phyloP scores from a whole-genome alignment of 2,888 invertebrate species.

The Limenitis camilla region DNA sequence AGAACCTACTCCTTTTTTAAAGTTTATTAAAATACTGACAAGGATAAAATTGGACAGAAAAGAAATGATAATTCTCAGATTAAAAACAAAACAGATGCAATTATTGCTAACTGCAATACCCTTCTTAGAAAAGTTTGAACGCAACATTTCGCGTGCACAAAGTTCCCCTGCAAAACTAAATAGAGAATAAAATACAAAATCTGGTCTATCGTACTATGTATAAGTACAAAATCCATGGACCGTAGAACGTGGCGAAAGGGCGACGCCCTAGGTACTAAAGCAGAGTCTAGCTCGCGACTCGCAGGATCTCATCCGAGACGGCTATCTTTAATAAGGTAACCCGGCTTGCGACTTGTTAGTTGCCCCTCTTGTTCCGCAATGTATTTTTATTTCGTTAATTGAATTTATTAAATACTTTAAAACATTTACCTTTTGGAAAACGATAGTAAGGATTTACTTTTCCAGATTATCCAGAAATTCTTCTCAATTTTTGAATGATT shows the following conservation, averaged over 20 bases:
- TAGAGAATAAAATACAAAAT: conserved; percentile 16
- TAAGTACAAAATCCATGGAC: conserved; percentile 36
- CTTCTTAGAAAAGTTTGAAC: neutral
- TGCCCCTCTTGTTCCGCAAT: conserved; percentile 17
- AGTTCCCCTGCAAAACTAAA: conserved; percentile 1
- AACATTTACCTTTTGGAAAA: neutral
- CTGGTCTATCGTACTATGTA: conserved; percentile 20
- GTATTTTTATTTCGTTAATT: conserved; percentile 15
- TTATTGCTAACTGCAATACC: too few species aligned
- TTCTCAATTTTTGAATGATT: too few species aligned
- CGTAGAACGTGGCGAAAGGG: conserved; percentile 47
- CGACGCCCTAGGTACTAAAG: conserved; percentile 44
- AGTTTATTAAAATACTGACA: too few species aligned
- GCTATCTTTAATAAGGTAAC: conserved; percentile 29
- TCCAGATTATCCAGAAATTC: neutral
- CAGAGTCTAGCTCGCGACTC: conserved; percentile 48
- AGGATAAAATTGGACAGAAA: too few species aligned
- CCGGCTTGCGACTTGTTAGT: conserved; percentile 22
- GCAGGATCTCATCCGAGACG: conserved; percentile 38
- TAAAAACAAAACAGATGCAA: too few species aligned
- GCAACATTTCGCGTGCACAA: conserved; percentile 1
- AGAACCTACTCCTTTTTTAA: too few species aligned
- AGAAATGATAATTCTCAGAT: too few species aligned
- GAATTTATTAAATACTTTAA: neutral
- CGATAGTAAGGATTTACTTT: neutral